These are phyloP conservation scores for Neoscelio sp. DNA, from an alignment of 2,888 invertebrate species.

Conservation along the genomic window DNA sequence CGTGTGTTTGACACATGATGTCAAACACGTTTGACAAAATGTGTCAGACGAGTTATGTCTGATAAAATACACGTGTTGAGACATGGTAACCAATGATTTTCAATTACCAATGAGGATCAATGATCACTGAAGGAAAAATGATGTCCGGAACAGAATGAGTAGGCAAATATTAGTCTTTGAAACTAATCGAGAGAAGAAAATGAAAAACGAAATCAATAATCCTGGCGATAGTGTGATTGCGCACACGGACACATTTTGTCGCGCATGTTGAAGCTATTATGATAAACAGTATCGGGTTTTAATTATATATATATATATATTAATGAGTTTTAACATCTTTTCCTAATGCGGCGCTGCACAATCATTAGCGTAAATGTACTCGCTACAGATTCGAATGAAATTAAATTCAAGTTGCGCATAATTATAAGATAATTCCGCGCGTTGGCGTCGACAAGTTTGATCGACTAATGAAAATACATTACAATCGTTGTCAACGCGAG, in stretches of 20 bases:
- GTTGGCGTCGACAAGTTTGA: conserved; percentile 19
- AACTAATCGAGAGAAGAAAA: no score
- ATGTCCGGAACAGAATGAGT: no score
- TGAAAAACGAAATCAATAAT: conserved; percentile 5
- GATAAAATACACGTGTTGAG: no score
- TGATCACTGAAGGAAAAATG: no score
- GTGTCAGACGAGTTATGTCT: no score
- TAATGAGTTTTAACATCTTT: conserved; percentile 15
- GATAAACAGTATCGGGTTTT: conserved; percentile 28
- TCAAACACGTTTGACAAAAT: no score
- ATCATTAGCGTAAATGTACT: conserved; percentile 29
- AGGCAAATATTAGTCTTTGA: no score
- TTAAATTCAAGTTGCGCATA: conserved; percentile 23
- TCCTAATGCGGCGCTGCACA: conserved; percentile 14
- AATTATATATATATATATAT: conserved; percentile 25
- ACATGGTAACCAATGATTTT: no score
- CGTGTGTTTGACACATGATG: no score
- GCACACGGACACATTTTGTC: no score
- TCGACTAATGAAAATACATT: conserved; percentile 35
- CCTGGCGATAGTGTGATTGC: conserved; percentile 2
- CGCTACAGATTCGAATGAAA: conserved; percentile 16
- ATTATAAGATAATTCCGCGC: conserved; percentile 27
- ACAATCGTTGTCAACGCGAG: conserved; percentile 22
- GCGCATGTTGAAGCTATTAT: conserved; percentile 13
- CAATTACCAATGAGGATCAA: no score